Evolutionary conservation across 2,797 vertebrate genomes (phyloP).

Genomic region (Sarcoramphus papa): DNA sequence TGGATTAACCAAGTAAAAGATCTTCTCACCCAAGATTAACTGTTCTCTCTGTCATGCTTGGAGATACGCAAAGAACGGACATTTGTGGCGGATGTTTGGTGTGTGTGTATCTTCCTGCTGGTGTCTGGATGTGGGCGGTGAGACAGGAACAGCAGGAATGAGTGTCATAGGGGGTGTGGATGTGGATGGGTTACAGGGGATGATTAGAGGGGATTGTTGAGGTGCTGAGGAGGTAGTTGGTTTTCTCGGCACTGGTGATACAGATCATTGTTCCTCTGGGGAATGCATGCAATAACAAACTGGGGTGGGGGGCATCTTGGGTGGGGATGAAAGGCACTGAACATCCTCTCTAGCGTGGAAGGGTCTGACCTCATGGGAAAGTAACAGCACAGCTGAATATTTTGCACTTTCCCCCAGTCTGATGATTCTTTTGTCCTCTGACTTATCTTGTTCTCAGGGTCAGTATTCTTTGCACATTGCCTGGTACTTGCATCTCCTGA

Average conservation of each 20-base stretch:
- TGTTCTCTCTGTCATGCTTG: not conserved
- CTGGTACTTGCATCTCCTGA: not conserved
- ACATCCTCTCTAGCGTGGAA: not conserved
- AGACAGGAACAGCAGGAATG: not conserved
- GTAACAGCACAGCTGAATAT: not conserved
- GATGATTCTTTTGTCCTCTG: not conserved
- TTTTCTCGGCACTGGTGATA: not conserved
- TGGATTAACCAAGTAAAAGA: not conserved
- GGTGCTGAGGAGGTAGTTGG: not conserved
- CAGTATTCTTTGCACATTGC: not conserved
- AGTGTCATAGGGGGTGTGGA: not conserved
- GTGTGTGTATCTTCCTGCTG: not conserved
- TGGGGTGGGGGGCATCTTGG: not conserved
- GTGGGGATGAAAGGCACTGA: not conserved
- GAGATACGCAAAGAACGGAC: not conserved
- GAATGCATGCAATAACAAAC: not conserved
- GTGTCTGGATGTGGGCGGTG: not conserved
- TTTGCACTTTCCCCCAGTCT: not conserved
- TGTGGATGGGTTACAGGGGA: not conserved
- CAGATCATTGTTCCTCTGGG: not conserved
- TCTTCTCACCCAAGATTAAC: not conserved
- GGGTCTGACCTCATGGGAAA: not conserved
- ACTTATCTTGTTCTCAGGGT: not conserved
- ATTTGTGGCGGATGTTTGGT: not conserved
- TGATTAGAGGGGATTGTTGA: not conserved